phyloP scores from a whole-genome alignment of 2,113 vertebrate genomes.

The Choloepus hoffmanni region DNA sequence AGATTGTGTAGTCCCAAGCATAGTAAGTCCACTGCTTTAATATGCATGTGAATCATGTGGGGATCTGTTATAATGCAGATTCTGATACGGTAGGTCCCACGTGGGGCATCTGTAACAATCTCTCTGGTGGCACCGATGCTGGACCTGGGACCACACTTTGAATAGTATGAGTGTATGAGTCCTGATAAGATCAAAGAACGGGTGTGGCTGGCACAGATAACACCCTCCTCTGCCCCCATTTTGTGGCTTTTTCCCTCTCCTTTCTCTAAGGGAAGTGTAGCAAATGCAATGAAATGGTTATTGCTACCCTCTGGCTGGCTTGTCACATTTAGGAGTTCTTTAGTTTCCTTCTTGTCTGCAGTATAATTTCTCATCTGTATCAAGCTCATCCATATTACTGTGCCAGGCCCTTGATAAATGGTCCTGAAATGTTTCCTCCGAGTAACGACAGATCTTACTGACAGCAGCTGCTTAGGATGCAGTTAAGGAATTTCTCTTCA shows the following conservation, averaged over 20 bases:
- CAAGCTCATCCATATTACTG: not conserved
- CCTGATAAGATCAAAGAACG: not conserved
- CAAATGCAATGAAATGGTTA: no score
- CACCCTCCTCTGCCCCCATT: no score
- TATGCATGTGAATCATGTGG: not conserved
- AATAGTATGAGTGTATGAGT: not conserved
- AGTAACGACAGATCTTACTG: no score
- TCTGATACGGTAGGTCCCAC: no score
- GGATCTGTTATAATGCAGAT: not conserved
- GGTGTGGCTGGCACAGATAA: not conserved
- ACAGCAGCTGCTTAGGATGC: not conserved
- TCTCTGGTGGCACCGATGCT: not conserved
- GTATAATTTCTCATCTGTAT: slow-evolving; percentile 7
- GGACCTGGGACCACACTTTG: not conserved
- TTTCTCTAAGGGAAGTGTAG: not conserved
- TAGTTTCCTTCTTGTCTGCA: not conserved
- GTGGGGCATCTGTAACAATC: not conserved
- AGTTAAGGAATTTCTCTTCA: not conserved
- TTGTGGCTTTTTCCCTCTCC: not conserved
- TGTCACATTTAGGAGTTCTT: not conserved
- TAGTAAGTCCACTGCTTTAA: not conserved
- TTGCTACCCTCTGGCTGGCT: not conserved
- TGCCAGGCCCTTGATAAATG: not conserved
- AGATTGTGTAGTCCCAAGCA: not conserved
- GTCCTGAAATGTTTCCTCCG: not conserved